These are phyloP conservation scores for Amiota minor DNA, from an alignment of 2,888 invertebrate genomes.

Conservation along the genomic window DNA sequence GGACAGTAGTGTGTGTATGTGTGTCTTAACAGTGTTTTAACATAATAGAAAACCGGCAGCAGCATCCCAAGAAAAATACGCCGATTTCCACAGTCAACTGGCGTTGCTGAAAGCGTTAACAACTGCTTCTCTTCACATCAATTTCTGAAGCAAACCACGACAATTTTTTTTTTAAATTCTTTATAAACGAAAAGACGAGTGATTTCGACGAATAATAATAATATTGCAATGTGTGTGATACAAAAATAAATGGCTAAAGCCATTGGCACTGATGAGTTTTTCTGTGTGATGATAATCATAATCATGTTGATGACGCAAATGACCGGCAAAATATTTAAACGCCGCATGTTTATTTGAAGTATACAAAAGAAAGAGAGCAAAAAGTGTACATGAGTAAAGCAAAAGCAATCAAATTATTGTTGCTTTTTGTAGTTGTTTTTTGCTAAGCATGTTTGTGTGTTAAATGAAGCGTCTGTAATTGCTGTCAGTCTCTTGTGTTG, in stretches of 20 bases:
- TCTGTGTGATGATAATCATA: not conserved
- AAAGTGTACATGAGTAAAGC: not conserved
- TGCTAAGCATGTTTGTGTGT: not conserved
- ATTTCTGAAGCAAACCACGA: not conserved
- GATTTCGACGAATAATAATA: not conserved
- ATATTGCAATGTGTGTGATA: not conserved
- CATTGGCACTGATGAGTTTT: too few species aligned
- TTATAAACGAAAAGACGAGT: not conserved
- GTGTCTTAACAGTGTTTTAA: too few species aligned
- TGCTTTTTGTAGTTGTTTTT: constrained; percentile 2
- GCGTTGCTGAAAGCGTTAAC: constrained; percentile 63
- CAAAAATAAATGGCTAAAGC: not conserved
- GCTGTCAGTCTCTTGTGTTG: constrained; percentile 28
- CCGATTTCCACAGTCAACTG: constrained; percentile 54
- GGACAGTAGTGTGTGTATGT: constrained; percentile 51
- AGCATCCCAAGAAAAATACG: constrained; percentile 28
- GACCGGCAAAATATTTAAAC: constrained; percentile 23
- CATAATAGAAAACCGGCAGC: constrained; percentile 35
- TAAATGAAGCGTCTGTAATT: constrained; percentile 40
- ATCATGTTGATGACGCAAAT: constrained; percentile 5
- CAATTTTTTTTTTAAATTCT: not conserved
- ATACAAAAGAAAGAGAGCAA: constrained; percentile 25
- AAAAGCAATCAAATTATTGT: not conserved
- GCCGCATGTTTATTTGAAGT: constrained; percentile 13
- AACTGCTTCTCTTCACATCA: constrained; percentile 44